Evolutionary conservation across 1,140 invertebrate species (phyloP).

Genomic region (Uloborus diversus): DNA sequence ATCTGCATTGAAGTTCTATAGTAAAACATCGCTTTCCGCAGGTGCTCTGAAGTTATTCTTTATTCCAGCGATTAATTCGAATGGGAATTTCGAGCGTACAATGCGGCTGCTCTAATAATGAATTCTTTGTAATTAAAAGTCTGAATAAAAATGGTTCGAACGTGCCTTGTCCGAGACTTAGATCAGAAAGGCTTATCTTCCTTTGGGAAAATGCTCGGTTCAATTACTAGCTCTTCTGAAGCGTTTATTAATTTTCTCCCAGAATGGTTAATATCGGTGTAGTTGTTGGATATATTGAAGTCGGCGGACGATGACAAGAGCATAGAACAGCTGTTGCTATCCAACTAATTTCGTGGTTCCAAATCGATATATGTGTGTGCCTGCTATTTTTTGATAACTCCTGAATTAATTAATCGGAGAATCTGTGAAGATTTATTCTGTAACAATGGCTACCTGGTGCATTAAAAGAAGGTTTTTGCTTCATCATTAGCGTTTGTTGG

Average conservation of each 20-base stretch:
- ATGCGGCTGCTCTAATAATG: neutral
- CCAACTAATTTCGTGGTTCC: neutral
- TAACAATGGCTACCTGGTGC: too few species aligned
- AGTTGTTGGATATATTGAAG: neutral
- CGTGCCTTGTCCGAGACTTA: neutral
- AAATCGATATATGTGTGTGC: neutral
- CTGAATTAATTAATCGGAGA: neutral
- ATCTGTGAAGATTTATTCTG: too few species aligned
- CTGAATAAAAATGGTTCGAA: slow-evolving; percentile 15
- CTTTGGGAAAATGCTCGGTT: neutral
- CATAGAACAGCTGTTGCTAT: slow-evolving; percentile 14
- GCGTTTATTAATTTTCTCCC: slow-evolving; percentile 40
- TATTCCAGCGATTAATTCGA: neutral
- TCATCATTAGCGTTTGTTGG: too few species aligned
- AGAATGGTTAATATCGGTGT: slow-evolving; percentile 21
- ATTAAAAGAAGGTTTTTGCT: too few species aligned
- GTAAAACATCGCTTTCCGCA: too few species aligned
- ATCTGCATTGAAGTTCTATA: too few species aligned
- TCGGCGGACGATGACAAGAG: neutral
- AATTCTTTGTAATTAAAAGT: neutral
- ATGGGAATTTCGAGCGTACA: neutral
- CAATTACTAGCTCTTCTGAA: slow-evolving; percentile 12
- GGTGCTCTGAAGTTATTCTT: too few species aligned
- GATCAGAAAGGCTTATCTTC: neutral
- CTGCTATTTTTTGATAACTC: neutral